Evolutionary conservation across 2,113 vertebrate genomes (phyloP), one percentile per base, ranked within the genome.

Genomic region (Neolamprologus longior): DNA sequence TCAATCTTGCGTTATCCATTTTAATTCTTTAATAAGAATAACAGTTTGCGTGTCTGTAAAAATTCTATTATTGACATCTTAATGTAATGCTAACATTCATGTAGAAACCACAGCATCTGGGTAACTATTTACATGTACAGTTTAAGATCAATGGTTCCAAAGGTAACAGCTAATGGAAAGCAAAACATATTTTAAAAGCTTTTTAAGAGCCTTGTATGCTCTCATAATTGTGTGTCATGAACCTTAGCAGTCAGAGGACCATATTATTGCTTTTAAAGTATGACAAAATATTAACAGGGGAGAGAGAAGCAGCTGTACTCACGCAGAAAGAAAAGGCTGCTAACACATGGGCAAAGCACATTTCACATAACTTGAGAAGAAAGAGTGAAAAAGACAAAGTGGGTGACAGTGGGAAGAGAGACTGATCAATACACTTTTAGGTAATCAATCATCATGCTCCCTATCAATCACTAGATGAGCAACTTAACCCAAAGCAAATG

Each of bases 351-450:
- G 42, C 80, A 82, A 86, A 91, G 71, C 45, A 80, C 85, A 87
- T 86, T 88, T 94, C 55, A 35, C 82, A 92, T 92, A 89, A 84
- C 33, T 66, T 5, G 19, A 85, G 53, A 54, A 85, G 61, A 53
- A 33, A 19, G 52, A 35, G 19, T 55, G 54, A 85, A 15, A 82
- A 82, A 79, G 28, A 31, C n/a, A 42, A 17, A 89, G 88, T 81
- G 88, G 83, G 86, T 82, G 35, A 82, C n/a, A 86, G 86, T 47
- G 66, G 86, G 35, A 86, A 83, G 89, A 91, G 83, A 94, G 89
- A 86, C 53, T 91, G 88, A 94, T 95, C 94, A 87, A 94, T 95
- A 85, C 81, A 81, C 83, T 88, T 82, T 89, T 78, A 90, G 17
- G 68, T 79, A 89, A 92, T 95, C 88, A 33, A 94, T 95, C 86